A percentile compares a stretch with the other conserved stretches of the same genome.
phyloP scores from a whole-genome alignment of 2,888 invertebrate species.

The Himalopsyche kuldschensis region DNA sequence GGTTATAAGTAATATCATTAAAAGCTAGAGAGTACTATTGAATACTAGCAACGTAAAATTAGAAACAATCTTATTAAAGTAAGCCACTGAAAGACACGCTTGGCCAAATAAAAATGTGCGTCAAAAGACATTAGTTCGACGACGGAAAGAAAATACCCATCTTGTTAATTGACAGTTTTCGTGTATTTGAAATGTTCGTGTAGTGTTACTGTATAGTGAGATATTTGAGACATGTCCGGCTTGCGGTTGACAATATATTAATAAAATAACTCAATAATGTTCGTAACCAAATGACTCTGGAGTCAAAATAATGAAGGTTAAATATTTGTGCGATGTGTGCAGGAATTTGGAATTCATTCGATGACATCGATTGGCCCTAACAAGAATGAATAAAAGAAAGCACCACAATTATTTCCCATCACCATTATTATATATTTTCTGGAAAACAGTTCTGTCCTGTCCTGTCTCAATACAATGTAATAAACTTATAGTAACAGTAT shows the following conservation, averaged over 20 bases:
- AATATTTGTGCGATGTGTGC: not conserved
- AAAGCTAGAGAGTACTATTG: too few species aligned
- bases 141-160: not conserved
- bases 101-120: not conserved
- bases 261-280: not conserved
- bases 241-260: not conserved
- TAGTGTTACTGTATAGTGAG: not conserved
- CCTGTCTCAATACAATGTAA: too few species aligned
- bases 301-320: not conserved
- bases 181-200: not conserved
- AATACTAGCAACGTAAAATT: too few species aligned
- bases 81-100: not conserved
- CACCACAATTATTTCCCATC: too few species aligned
- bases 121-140: not conserved
- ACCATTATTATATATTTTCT: too few species aligned
- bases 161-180: not conserved
- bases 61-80: not conserved
- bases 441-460: too few species aligned
- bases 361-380: not conserved
- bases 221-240: constrained; percentile 1
- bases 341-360: not conserved
- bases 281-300: not conserved
- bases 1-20: too few species aligned
- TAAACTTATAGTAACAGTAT: too few species aligned
- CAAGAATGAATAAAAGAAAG: not conserved